These are phyloP conservation scores for Podocnemis expansa DNA, from an alignment of 2,113 vertebrate species.

Conservation along the genomic window DNA sequence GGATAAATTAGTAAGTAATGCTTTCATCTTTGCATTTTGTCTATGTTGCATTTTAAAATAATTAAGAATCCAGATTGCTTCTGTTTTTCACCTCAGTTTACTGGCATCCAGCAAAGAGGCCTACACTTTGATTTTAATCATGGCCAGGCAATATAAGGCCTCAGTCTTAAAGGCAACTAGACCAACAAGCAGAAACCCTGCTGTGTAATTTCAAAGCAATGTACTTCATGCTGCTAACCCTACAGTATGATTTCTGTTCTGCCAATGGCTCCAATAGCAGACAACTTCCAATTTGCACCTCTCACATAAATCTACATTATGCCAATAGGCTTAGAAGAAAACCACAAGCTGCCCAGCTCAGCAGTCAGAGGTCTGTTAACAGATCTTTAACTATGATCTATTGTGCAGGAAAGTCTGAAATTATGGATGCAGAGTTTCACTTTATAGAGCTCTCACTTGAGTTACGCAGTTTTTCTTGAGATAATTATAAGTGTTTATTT, in stretches of 20 bases:
- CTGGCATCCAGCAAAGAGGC: slow-evolving; percentile 80
- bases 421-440: slow-evolving; percentile 69
- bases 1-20: slow-evolving; percentile 77
- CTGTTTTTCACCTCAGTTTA: slow-evolving; percentile 81
- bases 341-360: slow-evolving; percentile 75
- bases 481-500: slow-evolving; percentile 88
- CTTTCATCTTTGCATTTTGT: slow-evolving; percentile 80
- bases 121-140: slow-evolving; percentile 84
- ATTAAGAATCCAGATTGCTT: slow-evolving; percentile 82
- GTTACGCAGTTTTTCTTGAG: slow-evolving; percentile 71
- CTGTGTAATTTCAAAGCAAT: slow-evolving; percentile 85
- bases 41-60: slow-evolving; percentile 77
- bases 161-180: slow-evolving; percentile 67
- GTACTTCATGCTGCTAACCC: slow-evolving; percentile 80
- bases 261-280: slow-evolving; percentile 72
- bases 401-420: slow-evolving; percentile 72
- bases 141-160: slow-evolving; percentile 77
- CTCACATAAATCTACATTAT: slow-evolving; percentile 82
- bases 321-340: slow-evolving; percentile 79
- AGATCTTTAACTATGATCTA: slow-evolving; percentile 83
- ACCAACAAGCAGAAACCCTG: slow-evolving; percentile 71
- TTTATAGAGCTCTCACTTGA: slow-evolving; percentile 74
- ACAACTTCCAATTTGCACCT: slow-evolving; percentile 84
- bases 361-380: slow-evolving; percentile 83
- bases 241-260: slow-evolving; percentile 81